Percentiles rank a stretch among this genome's conserved stretches.
These are phyloP conservation scores for Aphidoletes aphidimyza DNA, from an alignment of 2,888 invertebrate species.

Conservation along the genomic window DNA sequence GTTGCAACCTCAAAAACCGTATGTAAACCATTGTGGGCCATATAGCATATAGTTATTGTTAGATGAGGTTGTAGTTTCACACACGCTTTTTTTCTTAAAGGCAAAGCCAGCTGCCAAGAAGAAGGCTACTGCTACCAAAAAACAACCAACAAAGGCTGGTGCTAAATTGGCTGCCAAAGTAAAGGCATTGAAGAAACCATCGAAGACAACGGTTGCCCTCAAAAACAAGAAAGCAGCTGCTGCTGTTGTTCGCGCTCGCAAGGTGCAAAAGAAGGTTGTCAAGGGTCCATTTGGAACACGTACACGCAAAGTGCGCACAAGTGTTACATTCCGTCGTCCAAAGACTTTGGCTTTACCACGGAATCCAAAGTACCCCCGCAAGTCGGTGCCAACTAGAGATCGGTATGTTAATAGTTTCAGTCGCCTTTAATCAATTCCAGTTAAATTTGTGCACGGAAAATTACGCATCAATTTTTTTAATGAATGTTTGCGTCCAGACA, in stretches of 20 bases:
- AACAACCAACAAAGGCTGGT: constrained; percentile 64
- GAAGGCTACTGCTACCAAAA: constrained; percentile 58
- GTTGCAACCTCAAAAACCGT: constrained; percentile 59
- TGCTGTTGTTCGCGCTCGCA: constrained; percentile 80
- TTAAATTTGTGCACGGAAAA: constrained; percentile 7
- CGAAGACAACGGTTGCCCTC: constrained; percentile 69
- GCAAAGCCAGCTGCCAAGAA: constrained; percentile 60
- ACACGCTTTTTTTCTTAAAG: not conserved
- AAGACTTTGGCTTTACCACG: constrained; percentile 91
- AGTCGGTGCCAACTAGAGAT: constrained; percentile 91
- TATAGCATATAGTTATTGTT: too few relatives aligned
- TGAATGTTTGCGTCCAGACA: constrained; percentile 52
- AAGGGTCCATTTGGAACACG: constrained; percentile 92
- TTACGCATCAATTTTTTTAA: constrained; percentile 17
- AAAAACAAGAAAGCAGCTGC: constrained; percentile 70
- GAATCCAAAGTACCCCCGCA: constrained; percentile 94
- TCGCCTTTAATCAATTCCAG: not conserved
- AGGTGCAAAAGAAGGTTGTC: constrained; percentile 88
- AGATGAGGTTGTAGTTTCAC: too few relatives aligned
- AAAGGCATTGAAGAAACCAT: constrained; percentile 52
- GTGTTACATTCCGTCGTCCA: constrained; percentile 95
- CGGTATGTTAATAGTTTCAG: constrained; percentile 77
- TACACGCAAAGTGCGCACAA: constrained; percentile 90
- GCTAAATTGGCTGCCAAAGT: constrained; percentile 52
- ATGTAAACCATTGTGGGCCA: too few relatives aligned